Percentiles rank a stretch among this genome's conserved stretches.
Evolutionary conservation across 2,113 vertebrate genomes (phyloP).

Genomic region (Vulpes ferrilata): DNA sequence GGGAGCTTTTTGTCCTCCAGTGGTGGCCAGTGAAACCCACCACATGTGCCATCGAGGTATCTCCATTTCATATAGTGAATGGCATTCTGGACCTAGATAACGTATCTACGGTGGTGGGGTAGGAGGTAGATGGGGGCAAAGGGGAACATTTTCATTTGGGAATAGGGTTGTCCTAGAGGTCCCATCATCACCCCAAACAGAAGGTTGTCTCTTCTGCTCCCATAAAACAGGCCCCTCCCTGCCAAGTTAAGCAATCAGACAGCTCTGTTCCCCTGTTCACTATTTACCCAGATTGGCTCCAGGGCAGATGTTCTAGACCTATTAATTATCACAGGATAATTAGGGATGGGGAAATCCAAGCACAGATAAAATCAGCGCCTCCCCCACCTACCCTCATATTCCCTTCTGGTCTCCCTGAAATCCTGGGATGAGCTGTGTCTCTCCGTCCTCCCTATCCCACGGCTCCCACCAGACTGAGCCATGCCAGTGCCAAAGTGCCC

Average conservation of each 20-base stretch:
- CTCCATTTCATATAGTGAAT: neutral
- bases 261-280: neutral
- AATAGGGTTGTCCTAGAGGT: neutral
- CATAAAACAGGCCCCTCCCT: neutral
- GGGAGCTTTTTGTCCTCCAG: neutral
- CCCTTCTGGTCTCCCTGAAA: neutral
- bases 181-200: neutral
- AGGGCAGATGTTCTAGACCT: conserved; percentile 16
- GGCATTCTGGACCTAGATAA: neutral
- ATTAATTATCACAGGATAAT: conserved; percentile 59
- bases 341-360: conserved; percentile 39
- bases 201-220: neutral
- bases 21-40: neutral
- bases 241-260: neutral
- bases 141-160: neutral
- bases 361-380: neutral
- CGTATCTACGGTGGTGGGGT: neutral
- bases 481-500: neutral
- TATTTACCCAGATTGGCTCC: conserved; percentile 15
- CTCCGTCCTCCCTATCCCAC: neutral
- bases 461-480: neutral
- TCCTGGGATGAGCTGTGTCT: neutral
- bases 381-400: neutral
- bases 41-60: neutral
- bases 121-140: neutral